A percentile compares a stretch with the other conserved stretches of the same genome.
phyloP scores from a whole-genome alignment of 1,140 invertebrate genomes.

The Drosophila parabipectinata region DNA sequence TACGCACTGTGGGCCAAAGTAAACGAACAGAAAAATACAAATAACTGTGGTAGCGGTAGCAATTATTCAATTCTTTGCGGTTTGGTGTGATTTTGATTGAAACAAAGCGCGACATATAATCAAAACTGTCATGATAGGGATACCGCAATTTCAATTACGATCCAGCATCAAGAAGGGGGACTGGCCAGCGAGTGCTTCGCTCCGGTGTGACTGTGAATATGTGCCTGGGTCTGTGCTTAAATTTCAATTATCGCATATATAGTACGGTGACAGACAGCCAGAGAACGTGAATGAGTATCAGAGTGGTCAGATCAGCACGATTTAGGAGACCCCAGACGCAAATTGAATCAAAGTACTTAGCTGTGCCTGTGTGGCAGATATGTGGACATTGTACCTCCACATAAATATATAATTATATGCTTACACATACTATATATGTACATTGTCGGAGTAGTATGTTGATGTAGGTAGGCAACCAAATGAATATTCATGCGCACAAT shows the following conservation, averaged over 20 bases:
- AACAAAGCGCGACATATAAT: conserved; percentile 67
- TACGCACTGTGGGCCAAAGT: conserved; percentile 45
- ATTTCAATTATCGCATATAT: conserved; percentile 56
- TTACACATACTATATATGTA: conserved; percentile 2
- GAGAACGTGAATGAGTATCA: conserved; percentile 2
- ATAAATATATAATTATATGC: conserved; percentile 35
- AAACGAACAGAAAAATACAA: neutral
- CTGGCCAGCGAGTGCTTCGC: conserved; percentile 17
- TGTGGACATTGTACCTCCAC: conserved; percentile 42
- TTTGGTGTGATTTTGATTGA: conserved; percentile 69
- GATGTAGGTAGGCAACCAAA: conserved; percentile 39
- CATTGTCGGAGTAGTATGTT: conserved; percentile 1
- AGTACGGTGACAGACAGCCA: conserved; percentile 7
- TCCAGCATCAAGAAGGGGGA: conserved; percentile 52
- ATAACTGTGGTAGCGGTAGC: conserved; percentile 29
- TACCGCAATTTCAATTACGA: conserved; percentile 75
- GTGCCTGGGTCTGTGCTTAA: conserved; percentile 42
- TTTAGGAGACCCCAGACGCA: conserved; percentile 47
- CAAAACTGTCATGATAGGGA: conserved; percentile 78
- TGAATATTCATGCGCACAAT: conserved; percentile 61
- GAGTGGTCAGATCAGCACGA: conserved; percentile 16
- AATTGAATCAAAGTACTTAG: conserved; percentile 69
- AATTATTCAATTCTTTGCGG: conserved; percentile 77
- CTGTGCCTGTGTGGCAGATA: conserved; percentile 28
- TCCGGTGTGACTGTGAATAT: conserved; percentile 12